Conservation (phyloP, 1,140 invertebrate genomes). For the Lordiphosa mommai region DNA sequence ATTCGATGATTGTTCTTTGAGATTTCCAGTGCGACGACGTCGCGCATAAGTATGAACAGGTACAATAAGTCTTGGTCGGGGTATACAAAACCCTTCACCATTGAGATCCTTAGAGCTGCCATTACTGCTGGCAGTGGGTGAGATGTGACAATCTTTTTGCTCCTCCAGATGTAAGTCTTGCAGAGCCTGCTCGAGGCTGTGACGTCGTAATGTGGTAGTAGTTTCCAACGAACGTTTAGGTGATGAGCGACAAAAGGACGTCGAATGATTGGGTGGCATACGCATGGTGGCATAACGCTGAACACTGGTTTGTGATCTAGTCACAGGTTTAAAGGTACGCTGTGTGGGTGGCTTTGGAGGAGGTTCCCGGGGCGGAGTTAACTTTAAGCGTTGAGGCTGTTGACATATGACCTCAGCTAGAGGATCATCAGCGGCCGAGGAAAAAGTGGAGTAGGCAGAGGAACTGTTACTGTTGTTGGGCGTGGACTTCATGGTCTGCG, state of each 20-base stretch:
- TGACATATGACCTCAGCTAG: constrained; percentile 56
- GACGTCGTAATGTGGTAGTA: constrained; percentile 14
- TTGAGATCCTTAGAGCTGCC: constrained; percentile 71
- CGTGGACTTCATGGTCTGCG: constrained; percentile 58
- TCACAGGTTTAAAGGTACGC: constrained; percentile 32
- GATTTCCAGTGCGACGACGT: constrained; percentile 88
- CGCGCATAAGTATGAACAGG: constrained; percentile 92
- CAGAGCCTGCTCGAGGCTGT: constrained; percentile 55
- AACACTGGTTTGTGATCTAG: constrained; percentile 50
- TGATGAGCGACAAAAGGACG: constrained; percentile 27
- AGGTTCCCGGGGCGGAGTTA: constrained; percentile 54
- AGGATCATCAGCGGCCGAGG: constrained; percentile 19
- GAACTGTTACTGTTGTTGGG: constrained; percentile 31
- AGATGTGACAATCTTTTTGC: constrained; percentile 30
- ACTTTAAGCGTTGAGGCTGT: constrained; percentile 51
- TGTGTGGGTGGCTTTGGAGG: constrained; percentile 41
- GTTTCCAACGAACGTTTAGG: background rate
- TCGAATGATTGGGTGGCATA: constrained; percentile 47
- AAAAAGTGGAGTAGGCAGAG: constrained; percentile 47
- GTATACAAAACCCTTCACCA: constrained; percentile 87
- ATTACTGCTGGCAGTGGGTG: constrained; percentile 52
- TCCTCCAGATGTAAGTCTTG: constrained; percentile 31
- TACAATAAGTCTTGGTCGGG: constrained; percentile 90
- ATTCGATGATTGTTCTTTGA: constrained; percentile 68
- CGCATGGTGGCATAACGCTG: constrained; percentile 67